Conservation (phyloP, 1,140 invertebrate species). For the Chionoecetes opilio region DNA sequence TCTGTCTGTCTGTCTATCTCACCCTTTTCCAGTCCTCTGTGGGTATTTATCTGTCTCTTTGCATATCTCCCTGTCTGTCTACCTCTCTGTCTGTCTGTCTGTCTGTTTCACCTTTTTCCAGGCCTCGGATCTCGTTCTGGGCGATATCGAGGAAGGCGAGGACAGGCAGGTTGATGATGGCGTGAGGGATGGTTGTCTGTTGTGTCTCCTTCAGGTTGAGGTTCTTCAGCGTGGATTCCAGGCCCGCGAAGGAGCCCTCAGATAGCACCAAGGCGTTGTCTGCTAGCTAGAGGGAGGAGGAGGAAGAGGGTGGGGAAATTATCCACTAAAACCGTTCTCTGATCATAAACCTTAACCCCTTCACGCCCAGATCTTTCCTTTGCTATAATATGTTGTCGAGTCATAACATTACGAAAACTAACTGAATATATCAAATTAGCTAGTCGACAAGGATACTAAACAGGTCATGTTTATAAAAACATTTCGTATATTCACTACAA, state of each 20-base stretch:
- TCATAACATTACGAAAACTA: too few relatives aligned
- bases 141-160: constrained; percentile 95
- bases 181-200: constrained; percentile 91
- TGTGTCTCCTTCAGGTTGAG: constrained; percentile 94
- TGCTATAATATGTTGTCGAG: too few relatives aligned
- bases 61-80: neutral
- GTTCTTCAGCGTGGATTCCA: constrained; percentile 93
- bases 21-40: neutral
- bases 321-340: too few relatives aligned
- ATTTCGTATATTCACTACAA: too few relatives aligned
- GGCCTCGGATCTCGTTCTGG: constrained; percentile 92
- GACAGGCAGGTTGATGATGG: constrained; percentile 89
- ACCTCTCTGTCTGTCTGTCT: constrained; percentile 1
- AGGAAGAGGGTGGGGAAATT: neutral
- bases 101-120: constrained; percentile 86
- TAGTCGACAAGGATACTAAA: too few relatives aligned
- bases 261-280: constrained; percentile 93
- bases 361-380: too few relatives aligned
- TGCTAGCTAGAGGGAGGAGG: constrained; percentile 85
- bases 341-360: too few relatives aligned
- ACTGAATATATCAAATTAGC: too few relatives aligned
- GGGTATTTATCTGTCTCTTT: constrained; percentile 13
- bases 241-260: constrained; percentile 88
- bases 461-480: too few relatives aligned
- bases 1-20: neutral